A percentile compares a stretch with the other conserved stretches of the same genome.
These are phyloP conservation scores for Isotomurus palustris DNA, from an alignment of 2,888 invertebrate species.

Conservation along the genomic window DNA sequence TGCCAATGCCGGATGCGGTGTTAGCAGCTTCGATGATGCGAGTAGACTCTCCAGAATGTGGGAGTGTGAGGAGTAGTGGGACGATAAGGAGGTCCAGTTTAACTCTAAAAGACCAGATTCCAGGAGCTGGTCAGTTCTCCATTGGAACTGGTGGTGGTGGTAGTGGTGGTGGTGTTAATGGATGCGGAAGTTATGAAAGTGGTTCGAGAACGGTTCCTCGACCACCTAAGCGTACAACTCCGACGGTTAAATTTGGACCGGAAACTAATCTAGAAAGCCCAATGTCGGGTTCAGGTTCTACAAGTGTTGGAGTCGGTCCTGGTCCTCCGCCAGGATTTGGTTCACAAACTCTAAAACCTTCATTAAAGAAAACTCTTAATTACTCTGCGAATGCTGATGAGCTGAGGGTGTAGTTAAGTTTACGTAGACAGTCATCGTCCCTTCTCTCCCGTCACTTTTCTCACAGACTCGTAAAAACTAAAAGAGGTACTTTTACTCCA, in stretches of 20 bases:
- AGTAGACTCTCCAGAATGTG: slow-evolving; percentile 38
- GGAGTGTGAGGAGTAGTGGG: slow-evolving; percentile 23
- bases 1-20: slow-evolving; percentile 45
- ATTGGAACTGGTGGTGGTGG: slow-evolving; percentile 12
- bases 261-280: slow-evolving; percentile 36
- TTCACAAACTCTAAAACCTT: slow-evolving; percentile 44
- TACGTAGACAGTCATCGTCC: no score
- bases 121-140: slow-evolving; percentile 21
- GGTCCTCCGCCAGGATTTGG: slow-evolving; percentile 25
- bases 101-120: slow-evolving; percentile 42
- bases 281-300: slow-evolving; percentile 21
- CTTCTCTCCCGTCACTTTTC: no score
- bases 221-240: slow-evolving; percentile 43
- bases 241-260: slow-evolving; percentile 44
- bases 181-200: slow-evolving; percentile 32
- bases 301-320: slow-evolving; percentile 13
- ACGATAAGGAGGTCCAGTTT: slow-evolving; percentile 39
- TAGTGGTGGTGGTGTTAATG: slow-evolving; percentile 6
- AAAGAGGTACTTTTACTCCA: no score
- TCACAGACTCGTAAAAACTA: no score
- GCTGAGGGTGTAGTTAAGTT: slow-evolving; percentile 37
- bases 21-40: slow-evolving; percentile 45
- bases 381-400: slow-evolving; percentile 44
- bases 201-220: slow-evolving; percentile 43
- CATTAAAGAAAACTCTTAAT: slow-evolving; percentile 43